Conservation (phyloP, 2,888 invertebrate species). For the Ectemnius continuus region DNA sequence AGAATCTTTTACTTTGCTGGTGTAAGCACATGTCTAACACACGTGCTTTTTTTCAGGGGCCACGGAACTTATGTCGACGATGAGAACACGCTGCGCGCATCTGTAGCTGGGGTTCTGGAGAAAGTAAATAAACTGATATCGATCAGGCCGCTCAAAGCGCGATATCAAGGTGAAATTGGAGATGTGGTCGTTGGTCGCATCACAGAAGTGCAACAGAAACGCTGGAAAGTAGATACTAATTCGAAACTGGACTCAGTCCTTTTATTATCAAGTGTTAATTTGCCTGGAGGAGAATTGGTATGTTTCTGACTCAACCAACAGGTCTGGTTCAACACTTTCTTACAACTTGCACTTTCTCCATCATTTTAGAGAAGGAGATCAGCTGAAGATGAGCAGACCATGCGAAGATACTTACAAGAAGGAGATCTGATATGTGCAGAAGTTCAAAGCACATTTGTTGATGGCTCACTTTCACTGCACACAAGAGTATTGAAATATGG, state of each 20-base stretch:
- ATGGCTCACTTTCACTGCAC: slow-evolving; percentile 95
- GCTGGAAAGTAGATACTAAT: slow-evolving; percentile 98
- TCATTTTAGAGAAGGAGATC: slow-evolving; percentile 87
- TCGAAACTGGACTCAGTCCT: slow-evolving; percentile 92
- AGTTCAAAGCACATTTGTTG: slow-evolving; percentile 94
- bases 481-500: slow-evolving; percentile 98
- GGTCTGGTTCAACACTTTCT: background rate
- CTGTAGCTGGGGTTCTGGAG: slow-evolving; percentile 96
- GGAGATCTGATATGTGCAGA: slow-evolving; percentile 98
- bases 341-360: background rate
- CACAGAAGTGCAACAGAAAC: slow-evolving; percentile 93
- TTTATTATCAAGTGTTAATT: slow-evolving; percentile 94
- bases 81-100: slow-evolving; percentile 90
- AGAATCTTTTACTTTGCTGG: background rate
- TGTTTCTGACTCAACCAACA: slow-evolving; percentile 47
- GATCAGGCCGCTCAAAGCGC: slow-evolving; percentile 92
- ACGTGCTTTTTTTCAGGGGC: slow-evolving; percentile 82
- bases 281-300: slow-evolving; percentile 98
- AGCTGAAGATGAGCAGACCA: slow-evolving; percentile 98
- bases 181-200: slow-evolving; percentile 98
- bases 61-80: slow-evolving; percentile 96
- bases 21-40: background rate
- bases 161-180: slow-evolving; percentile 96
- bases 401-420: slow-evolving; percentile 95
- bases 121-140: slow-evolving; percentile 97